Conservation (phyloP, 2,113 vertebrate genomes). For the Recurvirostra avosetta region DNA sequence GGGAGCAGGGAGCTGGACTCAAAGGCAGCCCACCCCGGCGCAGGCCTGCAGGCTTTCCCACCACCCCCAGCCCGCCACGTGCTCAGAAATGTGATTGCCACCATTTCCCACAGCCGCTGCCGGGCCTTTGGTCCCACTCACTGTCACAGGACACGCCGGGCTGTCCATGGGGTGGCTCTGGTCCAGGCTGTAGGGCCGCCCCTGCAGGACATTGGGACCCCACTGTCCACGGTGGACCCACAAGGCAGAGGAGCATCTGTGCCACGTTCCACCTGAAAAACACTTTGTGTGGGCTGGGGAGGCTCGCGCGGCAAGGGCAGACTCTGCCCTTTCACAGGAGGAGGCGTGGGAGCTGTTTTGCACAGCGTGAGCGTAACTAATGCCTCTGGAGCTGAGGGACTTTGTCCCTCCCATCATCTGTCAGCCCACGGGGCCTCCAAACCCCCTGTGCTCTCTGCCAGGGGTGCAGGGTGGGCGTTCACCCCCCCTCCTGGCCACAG, state of each 20-base stretch:
- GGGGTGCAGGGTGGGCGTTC: not conserved
- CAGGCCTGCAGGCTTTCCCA: not conserved
- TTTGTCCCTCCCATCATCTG: not conserved
- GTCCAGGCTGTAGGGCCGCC: not conserved
- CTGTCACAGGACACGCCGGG: fast-evolving
- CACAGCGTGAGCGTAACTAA: not conserved
- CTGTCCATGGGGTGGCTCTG: not conserved
- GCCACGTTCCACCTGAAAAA: not conserved
- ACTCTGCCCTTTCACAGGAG: not conserved
- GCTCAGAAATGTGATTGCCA: not conserved
- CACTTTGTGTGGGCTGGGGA: too few species aligned
- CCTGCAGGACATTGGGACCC: not conserved
- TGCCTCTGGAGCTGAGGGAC: not conserved
- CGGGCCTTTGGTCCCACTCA: not conserved
- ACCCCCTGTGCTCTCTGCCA: not conserved
- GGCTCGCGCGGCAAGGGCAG: fast-evolving
- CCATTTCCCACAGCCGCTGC: not conserved
- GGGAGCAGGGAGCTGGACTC: not conserved
- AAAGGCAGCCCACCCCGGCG: fast-evolving
- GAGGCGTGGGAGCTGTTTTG: not conserved
- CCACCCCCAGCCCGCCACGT: fast-evolving
- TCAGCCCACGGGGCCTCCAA: not conserved
- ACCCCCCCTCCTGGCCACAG: not conserved
- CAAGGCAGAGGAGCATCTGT: not conserved
- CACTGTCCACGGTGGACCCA: not conserved